phyloP scores from a whole-genome alignment of 2,888 invertebrate genomes.

The Zootermopsis nevadensis region DNA sequence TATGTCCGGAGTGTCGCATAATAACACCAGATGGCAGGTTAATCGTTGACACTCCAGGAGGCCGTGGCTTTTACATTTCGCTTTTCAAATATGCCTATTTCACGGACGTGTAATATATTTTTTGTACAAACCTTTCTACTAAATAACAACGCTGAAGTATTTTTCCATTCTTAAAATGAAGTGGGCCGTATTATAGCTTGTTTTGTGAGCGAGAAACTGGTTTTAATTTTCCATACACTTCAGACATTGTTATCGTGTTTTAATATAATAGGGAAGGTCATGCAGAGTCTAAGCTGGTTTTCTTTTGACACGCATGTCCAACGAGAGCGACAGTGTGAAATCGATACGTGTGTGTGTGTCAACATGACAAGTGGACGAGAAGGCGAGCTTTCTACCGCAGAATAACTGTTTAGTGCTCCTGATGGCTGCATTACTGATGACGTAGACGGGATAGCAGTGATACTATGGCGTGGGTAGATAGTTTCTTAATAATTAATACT shows the following conservation, averaged over 20 bases:
- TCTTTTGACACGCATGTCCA: slow-evolving; percentile 48
- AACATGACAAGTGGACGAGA: slow-evolving; percentile 30
- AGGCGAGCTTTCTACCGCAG: not conserved
- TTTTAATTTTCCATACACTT: slow-evolving; percentile 27
- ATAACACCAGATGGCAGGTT: slow-evolving; percentile 45
- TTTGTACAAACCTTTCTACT: slow-evolving; percentile 20
- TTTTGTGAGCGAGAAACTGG: slow-evolving; percentile 16
- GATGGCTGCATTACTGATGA: too few species aligned
- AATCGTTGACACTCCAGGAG: slow-evolving; percentile 47
- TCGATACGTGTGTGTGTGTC: slow-evolving; percentile 38
- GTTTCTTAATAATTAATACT: too few species aligned
- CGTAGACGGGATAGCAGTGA: too few species aligned
- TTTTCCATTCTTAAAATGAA: slow-evolving; percentile 35
- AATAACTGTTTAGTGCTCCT: not conserved
- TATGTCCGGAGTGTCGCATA: slow-evolving; percentile 43
- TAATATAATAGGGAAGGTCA: slow-evolving; percentile 23
- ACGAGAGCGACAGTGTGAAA: slow-evolving; percentile 49
- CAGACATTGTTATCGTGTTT: slow-evolving; percentile 30
- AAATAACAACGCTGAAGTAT: slow-evolving; percentile 12
- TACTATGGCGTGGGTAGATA: too few species aligned
- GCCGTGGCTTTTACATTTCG: slow-evolving; percentile 13
- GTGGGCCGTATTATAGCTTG: slow-evolving; percentile 36
- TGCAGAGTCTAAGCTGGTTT: slow-evolving; percentile 11
- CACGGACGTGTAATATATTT: not conserved
- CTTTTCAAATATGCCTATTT: not conserved